Evolutionary conservation across 2,888 invertebrate species (phyloP), one percentile per base, ranked within the genome.

Genomic region (Aspidapion aeneum): DNA sequence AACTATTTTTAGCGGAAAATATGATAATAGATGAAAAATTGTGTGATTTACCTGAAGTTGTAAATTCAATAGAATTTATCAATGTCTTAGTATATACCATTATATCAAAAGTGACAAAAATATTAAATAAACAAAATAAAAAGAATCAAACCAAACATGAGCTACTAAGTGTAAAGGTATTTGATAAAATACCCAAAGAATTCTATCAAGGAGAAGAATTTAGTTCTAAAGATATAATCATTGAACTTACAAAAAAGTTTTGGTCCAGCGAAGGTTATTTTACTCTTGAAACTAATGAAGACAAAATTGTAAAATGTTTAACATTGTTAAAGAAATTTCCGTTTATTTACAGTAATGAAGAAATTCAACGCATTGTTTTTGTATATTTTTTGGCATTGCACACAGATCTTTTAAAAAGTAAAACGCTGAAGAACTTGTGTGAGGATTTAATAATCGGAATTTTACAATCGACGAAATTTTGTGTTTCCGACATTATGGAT

Each of bases 101-200:
- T 51, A 69, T 77, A 19, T 63, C 66, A 17, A 76, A 75, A 73
- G 73, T 78, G 21, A 74, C 73, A 58, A 75, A 74, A 68, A 61
- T 72, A 3, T 70, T 75, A 19, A 76, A 74, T 63, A 68, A 66
- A 50, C 76, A 77, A 64, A 68, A 72, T 18, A 75, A 75, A 70
- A 65, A 66, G 18, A 68, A 70, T 59, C 69, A 72, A 59, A 49
- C 48, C 1, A 19, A 58, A 7, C 69, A 63, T 55, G 71, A 68
- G 63, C 58, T 69, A 52, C 16, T 70, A 20, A 71, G 71, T 57
- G 63, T 70, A 5, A 71, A 65, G 66, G 65, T 76, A 49, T 71
- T 74, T 60, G 61, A 67, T 21, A 17, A 49, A 20, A 64, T 73
- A 58, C 66, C 69, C 12, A 62, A 68, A 52, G 69, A 71, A 18